A percentile compares a stretch with the other conserved stretches of the same genome.
These are phyloP conservation scores for Vireo griseus DNA, from an alignment of 2,797 vertebrate species.

Conservation along the genomic window DNA sequence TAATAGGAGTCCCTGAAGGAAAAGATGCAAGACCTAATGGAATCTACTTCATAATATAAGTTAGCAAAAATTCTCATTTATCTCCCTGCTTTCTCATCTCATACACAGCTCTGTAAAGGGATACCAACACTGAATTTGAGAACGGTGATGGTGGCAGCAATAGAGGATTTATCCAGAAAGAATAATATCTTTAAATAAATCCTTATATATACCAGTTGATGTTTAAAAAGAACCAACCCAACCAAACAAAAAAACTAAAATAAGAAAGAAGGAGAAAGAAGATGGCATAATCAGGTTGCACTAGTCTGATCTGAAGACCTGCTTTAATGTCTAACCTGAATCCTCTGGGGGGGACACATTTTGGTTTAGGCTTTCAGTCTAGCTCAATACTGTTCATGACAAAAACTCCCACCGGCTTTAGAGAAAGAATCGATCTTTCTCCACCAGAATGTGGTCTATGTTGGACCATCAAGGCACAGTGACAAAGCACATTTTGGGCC, in stretches of 20 bases:
- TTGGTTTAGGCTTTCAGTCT: not conserved
- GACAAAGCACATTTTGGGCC: not conserved
- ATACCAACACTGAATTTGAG: not conserved
- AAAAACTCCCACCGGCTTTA: not conserved
- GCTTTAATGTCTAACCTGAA: not conserved
- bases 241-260: not conserved
- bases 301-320: not conserved
- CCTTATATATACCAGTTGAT: not conserved
- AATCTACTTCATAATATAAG: not conserved
- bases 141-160: not conserved
- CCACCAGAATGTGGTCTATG: not conserved
- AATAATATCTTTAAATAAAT: not conserved
- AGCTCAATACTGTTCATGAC: not conserved
- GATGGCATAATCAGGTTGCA: not conserved
- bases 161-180: not conserved
- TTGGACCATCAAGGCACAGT: not conserved
- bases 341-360: accelerated
- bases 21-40: not conserved
- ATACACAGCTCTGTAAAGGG: not conserved
- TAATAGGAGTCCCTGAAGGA: not conserved
- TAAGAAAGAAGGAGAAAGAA: not conserved
- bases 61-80: not conserved
- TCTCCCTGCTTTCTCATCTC: not conserved
- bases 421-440: not conserved
- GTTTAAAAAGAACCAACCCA: not conserved